These are phyloP conservation scores for Dynastes maya DNA, from an alignment of 2,888 invertebrate species.

Conservation along the genomic window DNA sequence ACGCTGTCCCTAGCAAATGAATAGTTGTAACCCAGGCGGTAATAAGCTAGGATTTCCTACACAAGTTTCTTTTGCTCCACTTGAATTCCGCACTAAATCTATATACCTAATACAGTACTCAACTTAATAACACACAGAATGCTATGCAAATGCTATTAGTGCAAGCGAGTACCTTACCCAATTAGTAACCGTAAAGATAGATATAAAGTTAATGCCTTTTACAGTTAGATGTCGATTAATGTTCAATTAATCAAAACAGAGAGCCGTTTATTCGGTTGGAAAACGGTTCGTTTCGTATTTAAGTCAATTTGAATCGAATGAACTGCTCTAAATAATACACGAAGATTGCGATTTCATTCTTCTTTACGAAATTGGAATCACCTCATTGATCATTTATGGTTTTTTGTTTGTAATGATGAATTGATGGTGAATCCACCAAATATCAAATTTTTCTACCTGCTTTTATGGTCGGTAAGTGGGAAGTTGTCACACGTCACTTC, in stretches of 20 bases:
- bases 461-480: too few relatives aligned
- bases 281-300: slow-evolving; percentile 1
- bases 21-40: background rate
- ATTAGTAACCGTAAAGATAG: background rate
- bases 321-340: too few relatives aligned
- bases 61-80: background rate
- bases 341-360: too few relatives aligned
- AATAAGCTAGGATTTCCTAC: slow-evolving; percentile 7
- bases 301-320: background rate
- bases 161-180: background rate
- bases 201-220: slow-evolving; percentile 5
- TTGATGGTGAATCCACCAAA: too few relatives aligned
- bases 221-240: slow-evolving; percentile 14
- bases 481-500: too few relatives aligned
- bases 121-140: background rate
- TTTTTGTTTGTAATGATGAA: too few relatives aligned
- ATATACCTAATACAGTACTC: background rate
- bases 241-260: slow-evolving; percentile 10
- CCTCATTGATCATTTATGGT: too few relatives aligned
- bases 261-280: background rate
- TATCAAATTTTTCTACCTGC: too few relatives aligned
- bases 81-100: background rate
- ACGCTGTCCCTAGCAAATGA: background rate
- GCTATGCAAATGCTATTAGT: background rate
- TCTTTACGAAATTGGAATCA: too few relatives aligned